Conservation (phyloP, 2,888 invertebrate species). For the Drosophila mimica region DNA sequence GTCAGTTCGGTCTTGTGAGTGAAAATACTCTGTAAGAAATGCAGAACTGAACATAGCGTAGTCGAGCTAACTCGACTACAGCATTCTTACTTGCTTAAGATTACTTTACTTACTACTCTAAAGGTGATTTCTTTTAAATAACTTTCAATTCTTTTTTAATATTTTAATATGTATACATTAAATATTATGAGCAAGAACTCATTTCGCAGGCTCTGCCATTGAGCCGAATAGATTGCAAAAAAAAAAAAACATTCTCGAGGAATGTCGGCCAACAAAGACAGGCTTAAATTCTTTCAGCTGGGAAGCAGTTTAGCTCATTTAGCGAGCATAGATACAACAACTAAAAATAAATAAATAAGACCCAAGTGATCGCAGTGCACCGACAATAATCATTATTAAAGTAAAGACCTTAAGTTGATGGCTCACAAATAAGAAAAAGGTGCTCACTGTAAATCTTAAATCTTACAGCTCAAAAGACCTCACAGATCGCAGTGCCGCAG, state of each 20-base stretch:
- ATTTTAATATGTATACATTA: too few relatives aligned
- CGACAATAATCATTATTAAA: neutral
- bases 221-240: neutral
- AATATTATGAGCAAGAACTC: too few relatives aligned
- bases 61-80: too few relatives aligned
- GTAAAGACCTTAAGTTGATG: neutral
- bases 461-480: constrained; percentile 4
- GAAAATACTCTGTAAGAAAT: too few relatives aligned
- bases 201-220: neutral
- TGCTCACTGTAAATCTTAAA: neutral
- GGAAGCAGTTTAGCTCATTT: neutral
- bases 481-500: constrained; percentile 8
- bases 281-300: neutral
- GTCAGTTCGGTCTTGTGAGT: too few relatives aligned
- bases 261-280: neutral
- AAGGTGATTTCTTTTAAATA: too few relatives aligned
- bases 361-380: neutral
- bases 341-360: too few relatives aligned
- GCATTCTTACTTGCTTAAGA: too few relatives aligned
- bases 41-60: too few relatives aligned
- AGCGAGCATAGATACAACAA: neutral
- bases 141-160: too few relatives aligned
- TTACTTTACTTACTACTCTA: too few relatives aligned
- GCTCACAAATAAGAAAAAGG: neutral
- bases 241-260: neutral